These are phyloP conservation scores for Ennomos erosarius DNA, from an alignment of 2,888 invertebrate genomes.

Conservation along the genomic window DNA sequence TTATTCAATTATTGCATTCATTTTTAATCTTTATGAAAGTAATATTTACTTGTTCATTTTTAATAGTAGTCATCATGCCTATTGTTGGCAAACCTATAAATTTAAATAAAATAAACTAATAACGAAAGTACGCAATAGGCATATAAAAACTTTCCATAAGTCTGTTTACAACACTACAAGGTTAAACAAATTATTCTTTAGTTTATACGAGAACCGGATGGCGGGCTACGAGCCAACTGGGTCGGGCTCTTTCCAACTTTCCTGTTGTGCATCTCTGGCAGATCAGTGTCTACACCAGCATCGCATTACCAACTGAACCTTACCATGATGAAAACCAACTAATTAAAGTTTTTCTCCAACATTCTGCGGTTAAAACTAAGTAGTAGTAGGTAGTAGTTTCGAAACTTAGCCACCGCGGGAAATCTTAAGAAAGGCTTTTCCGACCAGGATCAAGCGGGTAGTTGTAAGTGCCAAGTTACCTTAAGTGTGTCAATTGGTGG, in stretches of 20 bases:
- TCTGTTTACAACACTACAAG: conserved; percentile 39
- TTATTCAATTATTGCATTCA: too few relatives aligned
- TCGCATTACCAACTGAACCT: conserved; percentile 27
- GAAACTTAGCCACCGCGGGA: conserved; percentile 4
- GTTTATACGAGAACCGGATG: conserved; percentile 46
- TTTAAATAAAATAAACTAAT: too few relatives aligned
- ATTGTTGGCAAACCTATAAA: too few relatives aligned
- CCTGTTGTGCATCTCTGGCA: conserved; percentile 65
- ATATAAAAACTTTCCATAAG: conserved; percentile 13
- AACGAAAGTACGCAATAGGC: conserved; percentile 1
- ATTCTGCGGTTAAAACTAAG: conserved; percentile 15
- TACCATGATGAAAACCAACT: conserved; percentile 9
- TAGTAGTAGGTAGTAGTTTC: conserved; percentile 22
- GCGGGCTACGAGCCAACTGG: conserved; percentile 79
- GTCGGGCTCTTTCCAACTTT: conserved; percentile 79
- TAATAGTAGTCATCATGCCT: too few relatives aligned
- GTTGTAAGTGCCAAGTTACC: conserved; percentile 79
- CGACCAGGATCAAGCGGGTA: conserved; percentile 61
- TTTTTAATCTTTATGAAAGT: too few relatives aligned
- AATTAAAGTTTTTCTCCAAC: conserved; percentile 21
- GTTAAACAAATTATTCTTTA: conserved; percentile 43
- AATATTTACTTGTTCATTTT: too few relatives aligned
- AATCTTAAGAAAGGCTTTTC: conserved; percentile 39
- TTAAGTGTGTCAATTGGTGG: conserved; percentile 85
- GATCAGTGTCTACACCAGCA: conserved; percentile 45